phyloP scores from a whole-genome alignment of 2,888 invertebrate genomes.

The Zelleria hepariella region DNA sequence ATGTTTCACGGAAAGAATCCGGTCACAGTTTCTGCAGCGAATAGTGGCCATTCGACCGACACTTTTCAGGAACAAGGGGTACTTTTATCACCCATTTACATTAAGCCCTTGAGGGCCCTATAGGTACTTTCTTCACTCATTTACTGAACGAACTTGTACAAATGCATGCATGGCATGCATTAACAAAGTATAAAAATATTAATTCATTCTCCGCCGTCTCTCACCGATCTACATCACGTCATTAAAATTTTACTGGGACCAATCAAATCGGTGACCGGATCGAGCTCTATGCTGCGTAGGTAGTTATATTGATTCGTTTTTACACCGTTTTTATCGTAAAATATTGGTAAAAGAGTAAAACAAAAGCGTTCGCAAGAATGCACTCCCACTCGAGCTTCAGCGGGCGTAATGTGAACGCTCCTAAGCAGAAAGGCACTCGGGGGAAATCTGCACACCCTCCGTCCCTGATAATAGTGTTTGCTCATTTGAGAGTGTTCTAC shows the following conservation, averaged over 20 bases:
- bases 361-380: neutral
- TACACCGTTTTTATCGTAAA: too few species aligned
- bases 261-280: too few species aligned
- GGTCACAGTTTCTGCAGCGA: slow-evolving; percentile 30
- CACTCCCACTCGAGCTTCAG: neutral
- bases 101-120: neutral
- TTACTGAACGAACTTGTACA: too few species aligned
- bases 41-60: slow-evolving; percentile 52
- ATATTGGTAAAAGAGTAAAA: neutral
- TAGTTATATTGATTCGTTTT: too few species aligned
- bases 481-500: slow-evolving; percentile 64
- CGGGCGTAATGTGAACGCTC: neutral
- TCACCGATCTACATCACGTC: too few species aligned
- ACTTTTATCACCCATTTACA: neutral
- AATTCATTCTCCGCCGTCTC: too few species aligned
- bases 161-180: too few species aligned
- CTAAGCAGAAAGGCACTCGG: slow-evolving; percentile 23
- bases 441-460: slow-evolving; percentile 58
- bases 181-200: too few species aligned
- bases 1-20: slow-evolving; percentile 22
- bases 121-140: neutral
- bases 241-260: too few species aligned
- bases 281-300: too few species aligned
- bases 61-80: slow-evolving; percentile 55
- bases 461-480: slow-evolving; percentile 63